Percentiles rank a stretch among this genome's conserved stretches.
These are phyloP conservation scores for Enteromius argenteus DNA, from an alignment of 2,797 vertebrate species.

Conservation along the genomic window DNA sequence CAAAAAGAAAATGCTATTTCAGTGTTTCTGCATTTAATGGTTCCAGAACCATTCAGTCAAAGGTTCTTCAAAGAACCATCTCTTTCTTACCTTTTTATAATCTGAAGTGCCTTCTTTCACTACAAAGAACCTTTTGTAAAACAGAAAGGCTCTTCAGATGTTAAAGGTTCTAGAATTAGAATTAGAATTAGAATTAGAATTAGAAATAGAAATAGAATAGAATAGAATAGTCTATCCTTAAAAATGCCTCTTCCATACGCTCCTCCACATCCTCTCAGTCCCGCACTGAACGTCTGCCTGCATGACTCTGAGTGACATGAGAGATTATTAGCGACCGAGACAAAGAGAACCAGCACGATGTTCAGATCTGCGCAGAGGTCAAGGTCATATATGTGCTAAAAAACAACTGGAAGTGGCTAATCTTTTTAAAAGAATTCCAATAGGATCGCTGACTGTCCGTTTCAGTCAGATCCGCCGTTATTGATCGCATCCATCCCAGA, in stretches of 20 bases:
- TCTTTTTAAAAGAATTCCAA: conserved; percentile 74
- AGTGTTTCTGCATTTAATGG: neutral
- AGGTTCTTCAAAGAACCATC: neutral
- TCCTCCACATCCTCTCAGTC: neutral
- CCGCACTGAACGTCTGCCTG: conserved; percentile 5
- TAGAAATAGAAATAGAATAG: neutral
- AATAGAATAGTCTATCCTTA: neutral
- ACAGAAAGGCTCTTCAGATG: neutral
- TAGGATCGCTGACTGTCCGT: conserved; percentile 71
- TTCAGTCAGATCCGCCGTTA: conserved; percentile 70
- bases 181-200: too few relatives aligned
- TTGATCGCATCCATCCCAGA: conserved; percentile 78
- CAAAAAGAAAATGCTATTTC: neutral
- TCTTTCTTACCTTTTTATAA: neutral
- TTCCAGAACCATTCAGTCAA: neutral
- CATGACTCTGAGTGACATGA: conserved; percentile 27
- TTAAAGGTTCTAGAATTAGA: neutral
- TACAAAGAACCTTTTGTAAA: neutral
- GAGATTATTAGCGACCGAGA: conserved; percentile 5
- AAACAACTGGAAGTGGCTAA: conserved; percentile 72
- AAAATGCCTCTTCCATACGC: neutral
- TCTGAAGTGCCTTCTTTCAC: neutral
- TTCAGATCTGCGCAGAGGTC: conserved; percentile 29
- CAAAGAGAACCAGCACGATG: neutral
- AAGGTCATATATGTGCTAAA: conserved; percentile 38